Evolutionary conservation across 1,140 invertebrate species (phyloP).

Genomic region (Forficula auricularia): DNA sequence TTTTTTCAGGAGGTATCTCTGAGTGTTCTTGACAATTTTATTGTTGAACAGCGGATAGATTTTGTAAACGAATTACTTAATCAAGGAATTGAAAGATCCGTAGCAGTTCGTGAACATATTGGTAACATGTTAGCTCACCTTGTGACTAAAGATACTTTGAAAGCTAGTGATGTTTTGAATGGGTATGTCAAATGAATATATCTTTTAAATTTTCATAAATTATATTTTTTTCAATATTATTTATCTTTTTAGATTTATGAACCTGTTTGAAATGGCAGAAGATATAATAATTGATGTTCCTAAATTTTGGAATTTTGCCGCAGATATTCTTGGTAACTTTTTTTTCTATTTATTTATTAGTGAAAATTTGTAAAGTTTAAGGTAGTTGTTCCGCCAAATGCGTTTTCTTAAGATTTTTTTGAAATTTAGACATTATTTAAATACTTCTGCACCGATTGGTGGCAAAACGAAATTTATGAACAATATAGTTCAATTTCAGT

Average conservation of each 20-base stretch:
- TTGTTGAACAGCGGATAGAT: not conserved
- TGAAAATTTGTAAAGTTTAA: too few relatives aligned
- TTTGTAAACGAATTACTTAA: not conserved
- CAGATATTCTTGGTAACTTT: slow-evolving; percentile 39
- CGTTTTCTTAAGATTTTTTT: slow-evolving; percentile 9
- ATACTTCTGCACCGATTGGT: too few relatives aligned
- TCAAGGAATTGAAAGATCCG: slow-evolving; percentile 21
- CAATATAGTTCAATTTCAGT: too few relatives aligned
- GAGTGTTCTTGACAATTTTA: not conserved
- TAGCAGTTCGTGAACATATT: slow-evolving; percentile 15
- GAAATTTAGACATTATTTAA: too few relatives aligned
- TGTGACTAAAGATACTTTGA: slow-evolving; percentile 22
- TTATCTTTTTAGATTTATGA: slow-evolving; percentile 23
- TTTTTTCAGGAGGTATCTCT: not conserved
- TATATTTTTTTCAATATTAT: slow-evolving; percentile 1
- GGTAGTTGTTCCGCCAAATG: too few relatives aligned
- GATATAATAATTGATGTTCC: slow-evolving; percentile 60
- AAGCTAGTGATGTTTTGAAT: slow-evolving; percentile 23
- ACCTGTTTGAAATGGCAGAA: slow-evolving; percentile 35
- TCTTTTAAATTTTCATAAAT: slow-evolving; percentile 11
- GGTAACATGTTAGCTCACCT: slow-evolving; percentile 24
- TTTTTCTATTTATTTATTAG: too few relatives aligned
- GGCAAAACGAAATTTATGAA: too few relatives aligned
- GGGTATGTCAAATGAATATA: slow-evolving; percentile 22
- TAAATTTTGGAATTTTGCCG: slow-evolving; percentile 49